A percentile compares a stretch with the other conserved stretches of the same genome.
phyloP scores from a whole-genome alignment of 2,797 vertebrate genomes.

The Clarias platycephalus region DNA sequence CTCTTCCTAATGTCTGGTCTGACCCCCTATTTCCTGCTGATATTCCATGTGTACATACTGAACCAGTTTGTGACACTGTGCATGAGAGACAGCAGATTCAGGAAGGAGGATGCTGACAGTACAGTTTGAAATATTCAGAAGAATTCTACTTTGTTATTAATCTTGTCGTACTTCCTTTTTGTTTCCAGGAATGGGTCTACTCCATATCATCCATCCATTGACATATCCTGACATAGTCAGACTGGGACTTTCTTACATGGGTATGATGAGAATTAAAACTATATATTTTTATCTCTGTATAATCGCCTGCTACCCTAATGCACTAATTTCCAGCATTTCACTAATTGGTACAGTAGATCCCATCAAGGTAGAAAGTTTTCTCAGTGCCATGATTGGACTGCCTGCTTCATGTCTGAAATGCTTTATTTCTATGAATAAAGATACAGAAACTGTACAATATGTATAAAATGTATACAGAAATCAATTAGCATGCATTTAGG shows the following conservation, averaged over 20 bases:
- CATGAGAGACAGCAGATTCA: not conserved
- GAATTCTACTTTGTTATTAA: not conserved
- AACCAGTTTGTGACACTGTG: not conserved
- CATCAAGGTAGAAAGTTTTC: too few relatives aligned
- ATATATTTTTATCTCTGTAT: too few relatives aligned
- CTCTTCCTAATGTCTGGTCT: conserved; percentile 4
- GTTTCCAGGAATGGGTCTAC: conserved; percentile 18
- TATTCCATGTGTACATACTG: not conserved
- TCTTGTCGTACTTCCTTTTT: conserved; percentile 7
- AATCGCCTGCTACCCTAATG: too few relatives aligned
- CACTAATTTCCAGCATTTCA: too few relatives aligned
- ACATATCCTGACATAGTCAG: not conserved
- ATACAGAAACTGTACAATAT: not conserved
- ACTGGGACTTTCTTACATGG: too few relatives aligned
- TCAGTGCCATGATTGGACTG: too few relatives aligned
- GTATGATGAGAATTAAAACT: too few relatives aligned
- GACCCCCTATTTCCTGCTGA: conserved; percentile 26
- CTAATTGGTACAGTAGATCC: too few relatives aligned
- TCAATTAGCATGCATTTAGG: not conserved
- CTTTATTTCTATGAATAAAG: not conserved
- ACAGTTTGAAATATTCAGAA: conserved; percentile 14
- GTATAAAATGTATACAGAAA: not conserved
- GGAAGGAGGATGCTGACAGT: conserved; percentile 31
- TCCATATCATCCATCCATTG: not conserved
- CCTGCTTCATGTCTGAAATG: too few relatives aligned